phyloP scores from a whole-genome alignment of 2,113 vertebrate species.

The Centropus unirufus region DNA sequence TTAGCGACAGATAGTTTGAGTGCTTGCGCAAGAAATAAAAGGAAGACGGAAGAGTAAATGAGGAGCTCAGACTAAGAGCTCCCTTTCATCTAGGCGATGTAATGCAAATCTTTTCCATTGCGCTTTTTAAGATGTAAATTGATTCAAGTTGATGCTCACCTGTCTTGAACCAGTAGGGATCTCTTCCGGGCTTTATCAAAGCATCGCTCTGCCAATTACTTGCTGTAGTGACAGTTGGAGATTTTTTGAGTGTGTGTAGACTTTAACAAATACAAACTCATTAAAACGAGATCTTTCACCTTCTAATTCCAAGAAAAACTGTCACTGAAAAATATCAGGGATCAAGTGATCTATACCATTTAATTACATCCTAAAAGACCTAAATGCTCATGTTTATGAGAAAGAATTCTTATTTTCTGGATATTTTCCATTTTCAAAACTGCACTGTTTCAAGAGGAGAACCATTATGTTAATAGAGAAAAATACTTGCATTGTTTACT shows the following conservation, averaged over 20 bases:
- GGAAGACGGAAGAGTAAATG: background rate
- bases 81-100: constrained; percentile 45
- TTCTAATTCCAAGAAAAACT: constrained; percentile 37
- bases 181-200: constrained; percentile 51
- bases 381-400: background rate
- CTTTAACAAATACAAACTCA: constrained; percentile 68
- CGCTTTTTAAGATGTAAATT: constrained; percentile 63
- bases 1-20: constrained; percentile 41
- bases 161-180: constrained; percentile 70
- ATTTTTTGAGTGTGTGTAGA: constrained; percentile 21
- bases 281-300: constrained; percentile 64
- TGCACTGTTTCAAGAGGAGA: background rate
- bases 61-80: constrained; percentile 43
- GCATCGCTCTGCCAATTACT: constrained; percentile 66
- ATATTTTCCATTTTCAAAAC: background rate
- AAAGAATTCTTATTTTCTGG: background rate
- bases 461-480: background rate
- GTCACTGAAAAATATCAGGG: constrained; percentile 7
- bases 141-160: constrained; percentile 70
- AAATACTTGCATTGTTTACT: background rate
- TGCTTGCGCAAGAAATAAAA: constrained; percentile 5
- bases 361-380: constrained; percentile 28
- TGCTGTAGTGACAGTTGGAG: constrained; percentile 53
- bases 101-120: constrained; percentile 47
- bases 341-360: constrained; percentile 23